A percentile compares a stretch with the other conserved stretches of the same genome.
These are phyloP conservation scores for Donacobius atricapilla DNA, from an alignment of 2,113 vertebrate species.

Conservation along the genomic window DNA sequence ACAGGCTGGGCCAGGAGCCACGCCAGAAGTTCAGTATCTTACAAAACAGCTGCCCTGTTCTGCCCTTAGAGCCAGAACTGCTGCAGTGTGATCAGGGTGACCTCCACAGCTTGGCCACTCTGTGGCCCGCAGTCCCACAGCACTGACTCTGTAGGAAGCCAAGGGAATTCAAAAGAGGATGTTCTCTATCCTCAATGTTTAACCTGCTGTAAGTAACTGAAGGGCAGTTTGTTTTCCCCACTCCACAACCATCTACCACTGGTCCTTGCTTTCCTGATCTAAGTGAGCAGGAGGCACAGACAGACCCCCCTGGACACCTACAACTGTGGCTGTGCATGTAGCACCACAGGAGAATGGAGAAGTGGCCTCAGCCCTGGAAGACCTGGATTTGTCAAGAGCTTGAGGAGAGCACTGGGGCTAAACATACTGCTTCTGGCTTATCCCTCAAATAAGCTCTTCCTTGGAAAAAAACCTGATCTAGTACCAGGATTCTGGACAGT, in stretches of 20 bases:
- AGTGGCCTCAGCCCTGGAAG: constrained; percentile 44
- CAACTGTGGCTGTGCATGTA: neutral
- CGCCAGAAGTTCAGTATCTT: neutral
- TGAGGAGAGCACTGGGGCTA: neutral
- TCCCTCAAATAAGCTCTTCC: neutral
- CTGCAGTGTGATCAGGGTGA: neutral
- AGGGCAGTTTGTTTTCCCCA: neutral
- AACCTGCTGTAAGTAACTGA: neutral
- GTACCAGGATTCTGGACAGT: neutral
- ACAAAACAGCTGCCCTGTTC: neutral
- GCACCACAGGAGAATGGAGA: constrained; percentile 7
- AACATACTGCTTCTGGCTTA: neutral
- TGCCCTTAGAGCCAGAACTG: neutral
- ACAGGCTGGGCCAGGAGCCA: neutral
- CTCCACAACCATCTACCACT: neutral
- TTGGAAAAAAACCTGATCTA: neutral
- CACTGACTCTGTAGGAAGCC: neutral
- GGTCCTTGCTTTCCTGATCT: neutral
- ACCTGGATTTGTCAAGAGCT: constrained; percentile 48
- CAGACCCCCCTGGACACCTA: neutral
- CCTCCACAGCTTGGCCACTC: neutral
- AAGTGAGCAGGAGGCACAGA: neutral
- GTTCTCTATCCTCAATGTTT: neutral
- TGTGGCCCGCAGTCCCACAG: neutral
- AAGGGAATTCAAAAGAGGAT: neutral